These are phyloP conservation scores for Pristionchus pacificus DNA, from an alignment of 1,140 invertebrate species.

Conservation along the genomic window DNA sequence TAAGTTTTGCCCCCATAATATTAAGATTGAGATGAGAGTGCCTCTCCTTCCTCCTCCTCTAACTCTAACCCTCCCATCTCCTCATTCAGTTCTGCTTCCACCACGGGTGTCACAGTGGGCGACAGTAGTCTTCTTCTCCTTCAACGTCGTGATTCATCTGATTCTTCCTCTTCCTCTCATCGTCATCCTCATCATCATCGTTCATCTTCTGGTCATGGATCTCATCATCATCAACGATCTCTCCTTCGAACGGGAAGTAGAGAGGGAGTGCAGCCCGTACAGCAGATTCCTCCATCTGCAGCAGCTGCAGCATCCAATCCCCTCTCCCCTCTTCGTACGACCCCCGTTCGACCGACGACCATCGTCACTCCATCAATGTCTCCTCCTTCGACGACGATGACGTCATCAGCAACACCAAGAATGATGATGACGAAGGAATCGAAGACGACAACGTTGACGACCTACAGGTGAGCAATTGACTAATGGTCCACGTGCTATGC, in stretches of 20 bases:
- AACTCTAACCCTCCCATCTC: background rate
- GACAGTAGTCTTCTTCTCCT: background rate
- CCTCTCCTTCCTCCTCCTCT: background rate
- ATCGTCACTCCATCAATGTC: constrained; percentile 17
- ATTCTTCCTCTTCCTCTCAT: too few species aligned
- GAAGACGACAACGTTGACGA: too few species aligned
- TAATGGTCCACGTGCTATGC: constrained; percentile 13
- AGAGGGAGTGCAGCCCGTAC: too few species aligned
- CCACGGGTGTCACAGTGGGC: background rate
- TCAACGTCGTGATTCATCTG: background rate
- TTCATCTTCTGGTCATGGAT: too few species aligned
- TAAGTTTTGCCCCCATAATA: too few species aligned
- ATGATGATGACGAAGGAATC: too few species aligned
- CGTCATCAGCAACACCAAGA: constrained; percentile 23
- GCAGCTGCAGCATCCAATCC: background rate
- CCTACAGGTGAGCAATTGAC: constrained; percentile 13
- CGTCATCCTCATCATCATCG: too few species aligned
- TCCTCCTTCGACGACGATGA: constrained; percentile 3
- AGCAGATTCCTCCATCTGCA: too few species aligned
- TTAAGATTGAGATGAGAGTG: constrained; percentile 3
- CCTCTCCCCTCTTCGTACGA: background rate
- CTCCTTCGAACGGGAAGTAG: too few species aligned
- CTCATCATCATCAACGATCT: too few species aligned
- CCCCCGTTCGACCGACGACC: background rate
- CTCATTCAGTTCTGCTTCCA: background rate